A percentile compares a stretch with the other conserved stretches of the same genome.
Evolutionary conservation across 2,113 vertebrate species (phyloP).

Genomic region (Equus przewalskii): DNA sequence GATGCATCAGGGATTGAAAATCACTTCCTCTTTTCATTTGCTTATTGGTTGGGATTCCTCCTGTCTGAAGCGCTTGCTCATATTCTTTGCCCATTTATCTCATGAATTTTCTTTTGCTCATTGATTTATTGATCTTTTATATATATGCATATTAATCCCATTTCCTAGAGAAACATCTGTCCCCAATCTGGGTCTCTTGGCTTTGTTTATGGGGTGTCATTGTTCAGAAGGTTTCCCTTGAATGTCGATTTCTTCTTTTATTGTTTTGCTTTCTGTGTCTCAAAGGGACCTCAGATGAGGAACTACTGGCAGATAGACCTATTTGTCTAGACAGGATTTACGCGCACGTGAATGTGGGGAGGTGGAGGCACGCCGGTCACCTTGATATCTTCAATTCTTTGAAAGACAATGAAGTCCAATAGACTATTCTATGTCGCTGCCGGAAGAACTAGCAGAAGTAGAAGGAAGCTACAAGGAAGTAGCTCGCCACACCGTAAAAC

Average conservation of each 20-base stretch:
- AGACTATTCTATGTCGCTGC: neutral
- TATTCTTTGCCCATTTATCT: neutral
- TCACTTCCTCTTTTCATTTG: neutral
- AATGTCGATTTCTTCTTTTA: neutral
- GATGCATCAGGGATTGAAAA: neutral
- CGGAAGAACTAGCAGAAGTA: neutral
- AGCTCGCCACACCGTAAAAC: accelerated
- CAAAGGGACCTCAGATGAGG: neutral
- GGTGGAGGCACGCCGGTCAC: neutral
- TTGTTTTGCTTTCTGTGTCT: neutral
- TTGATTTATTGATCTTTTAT: neutral
- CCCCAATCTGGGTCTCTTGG: neutral
- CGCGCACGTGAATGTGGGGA: accelerated
- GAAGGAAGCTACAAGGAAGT: neutral
- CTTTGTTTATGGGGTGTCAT: neutral
- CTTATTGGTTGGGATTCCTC: neutral
- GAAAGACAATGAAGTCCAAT: neutral
- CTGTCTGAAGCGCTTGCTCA: neutral
- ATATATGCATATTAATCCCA: neutral
- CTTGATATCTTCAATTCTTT: neutral
- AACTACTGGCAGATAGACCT: neutral
- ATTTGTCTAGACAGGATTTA: neutral
- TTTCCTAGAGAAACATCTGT: neutral
- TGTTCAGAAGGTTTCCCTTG: neutral
- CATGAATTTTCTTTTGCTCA: neutral